Evolutionary conservation across 2,797 vertebrate genomes (phyloP), one percentile per base, ranked within the genome.

Genomic region (Euthynnus affinis): DNA sequence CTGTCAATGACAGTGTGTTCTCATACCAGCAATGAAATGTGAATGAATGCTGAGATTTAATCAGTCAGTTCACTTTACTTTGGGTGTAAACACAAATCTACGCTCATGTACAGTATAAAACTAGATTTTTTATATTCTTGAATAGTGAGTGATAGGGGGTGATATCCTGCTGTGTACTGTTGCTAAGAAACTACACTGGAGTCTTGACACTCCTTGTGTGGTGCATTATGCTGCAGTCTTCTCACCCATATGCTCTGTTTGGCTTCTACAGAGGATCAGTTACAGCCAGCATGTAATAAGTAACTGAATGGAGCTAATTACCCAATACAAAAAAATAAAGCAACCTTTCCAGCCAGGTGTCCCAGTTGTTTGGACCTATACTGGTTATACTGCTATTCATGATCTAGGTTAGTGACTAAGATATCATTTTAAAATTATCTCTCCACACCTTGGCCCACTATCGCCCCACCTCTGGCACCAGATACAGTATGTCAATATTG

Each of bases 151-250:
- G 55, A 65, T 65, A 13, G 65, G 46, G 69, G 83, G 69, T 0
- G 7, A 76, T 27, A 62, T 71, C 90, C 83, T 68, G 82, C 85
- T 81, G 85, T 83, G 85, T 84, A 44, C 87, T 87, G 92, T 93
- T 93, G 91, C 91, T 92, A 91, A 86, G 91, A 77, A 86, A 92
- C 90, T 72, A 64, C 61, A 32, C 48, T 61, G 68, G 76, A 85
- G 79, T 61, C 80, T 42, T 70, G 60, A 76, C 74, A 75, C 63
- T 86, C 71, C 73, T 69, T n/a, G 53, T 81, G 76, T 77, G 80
- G n/a, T 82, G 88, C 83, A 81, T 77, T 69, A 57, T 80, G 85
- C 89, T 76, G 84, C 85, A 80, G 83, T 77, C 48, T 62, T 49
- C 70, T 74, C 80, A 25, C 77, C 81, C 71, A 72, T 78, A 77